Evolutionary conservation across 2,797 vertebrate genomes (phyloP).

Genomic region (Acanthurus leucopareius): DNA sequence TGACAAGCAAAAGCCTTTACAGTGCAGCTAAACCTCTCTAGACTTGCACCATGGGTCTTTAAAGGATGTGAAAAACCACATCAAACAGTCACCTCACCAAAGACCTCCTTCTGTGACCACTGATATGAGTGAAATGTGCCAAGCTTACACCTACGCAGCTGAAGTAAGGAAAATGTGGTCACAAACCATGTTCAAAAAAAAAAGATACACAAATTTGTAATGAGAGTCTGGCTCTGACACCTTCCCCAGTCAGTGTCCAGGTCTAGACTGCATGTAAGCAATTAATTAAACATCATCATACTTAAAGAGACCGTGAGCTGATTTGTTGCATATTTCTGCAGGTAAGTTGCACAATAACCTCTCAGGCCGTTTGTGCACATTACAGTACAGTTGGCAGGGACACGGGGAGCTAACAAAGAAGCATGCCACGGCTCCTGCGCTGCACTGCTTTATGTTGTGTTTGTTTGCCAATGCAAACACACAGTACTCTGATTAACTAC

Average conservation of each 20-base stretch:
- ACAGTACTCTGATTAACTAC: neutral
- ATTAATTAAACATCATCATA: slow-evolving; percentile 48
- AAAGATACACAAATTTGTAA: neutral
- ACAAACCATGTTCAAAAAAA: too few relatives aligned
- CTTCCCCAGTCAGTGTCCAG: slow-evolving; percentile 18
- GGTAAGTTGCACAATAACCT: slow-evolving; percentile 37
- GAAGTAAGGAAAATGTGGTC: neutral
- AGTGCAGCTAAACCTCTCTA: neutral
- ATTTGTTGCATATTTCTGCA: slow-evolving; percentile 35
- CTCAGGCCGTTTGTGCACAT: slow-evolving; percentile 24
- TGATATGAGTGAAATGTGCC: neutral
- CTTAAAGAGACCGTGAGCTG: neutral
- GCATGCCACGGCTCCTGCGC: slow-evolving; percentile 53
- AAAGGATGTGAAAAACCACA: slow-evolving; percentile 48
- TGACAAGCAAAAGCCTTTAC: slow-evolving; percentile 15
- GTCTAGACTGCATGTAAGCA: slow-evolving; percentile 43
- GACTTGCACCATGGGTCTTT: neutral
- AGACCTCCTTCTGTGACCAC: slow-evolving; percentile 18
- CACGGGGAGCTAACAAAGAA: slow-evolving; percentile 79
- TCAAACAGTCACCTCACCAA: slow-evolving; percentile 27
- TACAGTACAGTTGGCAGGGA: slow-evolving; percentile 43
- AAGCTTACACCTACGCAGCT: neutral
- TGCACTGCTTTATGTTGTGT: slow-evolving; percentile 41
- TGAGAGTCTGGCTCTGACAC: slow-evolving; percentile 4
- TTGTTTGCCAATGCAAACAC: slow-evolving; percentile 35